Evolutionary conservation across 1,140 invertebrate genomes (phyloP), one percentile per base, ranked within the genome.

Genomic region (Drosophila watanabei): DNA sequence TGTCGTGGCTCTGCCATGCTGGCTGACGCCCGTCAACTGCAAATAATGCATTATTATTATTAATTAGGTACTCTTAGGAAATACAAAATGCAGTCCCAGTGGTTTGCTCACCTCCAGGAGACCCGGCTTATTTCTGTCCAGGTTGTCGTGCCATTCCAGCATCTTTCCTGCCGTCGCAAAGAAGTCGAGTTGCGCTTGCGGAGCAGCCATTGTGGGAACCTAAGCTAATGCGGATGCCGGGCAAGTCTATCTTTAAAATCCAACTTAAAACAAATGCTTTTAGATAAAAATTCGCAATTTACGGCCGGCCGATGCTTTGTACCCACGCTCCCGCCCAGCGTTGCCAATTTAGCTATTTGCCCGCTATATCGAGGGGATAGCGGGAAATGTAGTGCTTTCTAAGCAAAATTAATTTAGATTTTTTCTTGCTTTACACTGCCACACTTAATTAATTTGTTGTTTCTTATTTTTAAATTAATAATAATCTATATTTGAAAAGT

Each of bases 1-100:
- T 41, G 85, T 92, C 4, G 92, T 93, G 41, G 92, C 84, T 45
- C 92, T 91, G n/a, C 90, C 87, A 78, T 93, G 91, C 51, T 93
- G 92, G 60, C 72, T 92, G 6, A 93, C 87, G 20, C 91, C 91
- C 8, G 92, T 93, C 28, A 93, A 48, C 92, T 93, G 52, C 32
- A 24, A 59, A 32, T 10, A 14, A n/a, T n/a, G n/a, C n/a, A n/a
- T n/a, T n/a, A n/a, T n/a, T n/a, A n/a, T n/a, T 46, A 45, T 68
- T 18, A 16, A 16, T 13, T 48, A 20, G 16, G 49, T 18, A 39
- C 24, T 45, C 0, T 8, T 13, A 24, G 10, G n/a, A 28, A 9
- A 30, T 18, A 6, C 24, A 11, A 56, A 33, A 5, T 43, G 16
- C 14, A 8, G 20, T 7, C 32, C 45, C 37, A 48, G 8, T 33